Evolutionary conservation across 2,888 invertebrate species (phyloP).

Genomic region (Myopa tessellatipennis): DNA sequence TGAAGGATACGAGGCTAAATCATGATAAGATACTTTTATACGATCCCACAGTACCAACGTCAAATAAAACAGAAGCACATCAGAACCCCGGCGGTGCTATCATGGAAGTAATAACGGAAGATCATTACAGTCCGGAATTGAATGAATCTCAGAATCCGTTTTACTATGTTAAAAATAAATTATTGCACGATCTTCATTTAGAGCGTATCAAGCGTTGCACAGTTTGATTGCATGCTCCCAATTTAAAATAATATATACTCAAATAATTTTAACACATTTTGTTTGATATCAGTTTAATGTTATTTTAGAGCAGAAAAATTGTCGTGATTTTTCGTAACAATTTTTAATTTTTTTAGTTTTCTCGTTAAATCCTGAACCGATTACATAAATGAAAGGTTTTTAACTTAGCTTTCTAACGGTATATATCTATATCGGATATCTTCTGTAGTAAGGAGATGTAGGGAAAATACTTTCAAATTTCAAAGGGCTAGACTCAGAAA

Average conservation of each 20-base stretch:
- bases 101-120: slow-evolving; percentile 44
- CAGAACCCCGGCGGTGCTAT: slow-evolving; percentile 36
- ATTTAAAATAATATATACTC: background rate
- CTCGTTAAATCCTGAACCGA: too few relatives aligned
- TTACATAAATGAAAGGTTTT: too few relatives aligned
- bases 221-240: slow-evolving; percentile 37
- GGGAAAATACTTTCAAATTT: too few relatives aligned
- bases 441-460: too few relatives aligned
- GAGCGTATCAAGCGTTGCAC: slow-evolving; percentile 77
- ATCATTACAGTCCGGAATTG: slow-evolving; percentile 79
- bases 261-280: background rate
- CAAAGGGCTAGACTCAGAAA: too few relatives aligned
- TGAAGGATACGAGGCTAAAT: slow-evolving; percentile 27
- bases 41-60: slow-evolving; percentile 43
- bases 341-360: too few relatives aligned
- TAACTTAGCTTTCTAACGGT: too few relatives aligned
- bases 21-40: slow-evolving; percentile 9
- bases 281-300: too few relatives aligned
- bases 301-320: too few relatives aligned
- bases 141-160: slow-evolving; percentile 82
- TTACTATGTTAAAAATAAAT: slow-evolving; percentile 86
- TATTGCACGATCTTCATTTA: slow-evolving; percentile 86
- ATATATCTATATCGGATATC: too few relatives aligned
- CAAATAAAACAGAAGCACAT: slow-evolving; percentile 52
- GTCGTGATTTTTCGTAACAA: too few relatives aligned